Evolutionary conservation across 1,140 invertebrate species (phyloP), one percentile per base, ranked within the genome.

Genomic region (Panagrolaimus sp.): DNA sequence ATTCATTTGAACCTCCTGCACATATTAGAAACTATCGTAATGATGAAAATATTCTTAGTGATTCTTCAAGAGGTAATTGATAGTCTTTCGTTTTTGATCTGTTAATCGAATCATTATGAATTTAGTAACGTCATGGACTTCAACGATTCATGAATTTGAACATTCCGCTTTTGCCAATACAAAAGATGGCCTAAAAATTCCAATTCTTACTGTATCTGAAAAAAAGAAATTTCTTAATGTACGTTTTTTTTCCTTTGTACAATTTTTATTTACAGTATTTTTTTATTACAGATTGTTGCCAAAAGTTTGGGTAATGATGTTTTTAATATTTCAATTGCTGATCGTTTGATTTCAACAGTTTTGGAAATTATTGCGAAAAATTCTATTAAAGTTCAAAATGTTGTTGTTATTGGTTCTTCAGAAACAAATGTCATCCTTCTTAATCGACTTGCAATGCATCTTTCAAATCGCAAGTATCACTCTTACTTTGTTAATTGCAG

Each of bases 11-110:
- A 44, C 43, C 65, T 9, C 65, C 65, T 20, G 65, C 65, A 1
- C 27, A 44, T 63, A 31, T 65, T 68, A 48, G 66, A 11, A 76
- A 78, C 47, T 76, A 66, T 47, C 68, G 76, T 16, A n/a, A 81
- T 67, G 73, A 83, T 63, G 81, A 81, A 47, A 81, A 81, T 66
- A 73, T 81, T 44, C 48, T 81, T 47, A 47, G 67, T 31, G 79
- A 81, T 69, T 70, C 82, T 16, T 61, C 63, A 13, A 63, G 81
- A 9, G 66, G n/a, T n/a, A n/a, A n/a, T n/a, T n/a, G n/a, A n/a
- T n/a, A n/a, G n/a, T n/a, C n/a, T n/a, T n/a, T n/a, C n/a, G n/a
- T n/a, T n/a, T n/a, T n/a, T n/a, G n/a, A n/a, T n/a, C n/a, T n/a
- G n/a, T n/a, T n/a, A n/a, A n/a, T n/a, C n/a, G n/a, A n/a, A n/a